Evolutionary conservation across 2,797 vertebrate genomes (phyloP).

Genomic region (Darevskia mixta): DNA sequence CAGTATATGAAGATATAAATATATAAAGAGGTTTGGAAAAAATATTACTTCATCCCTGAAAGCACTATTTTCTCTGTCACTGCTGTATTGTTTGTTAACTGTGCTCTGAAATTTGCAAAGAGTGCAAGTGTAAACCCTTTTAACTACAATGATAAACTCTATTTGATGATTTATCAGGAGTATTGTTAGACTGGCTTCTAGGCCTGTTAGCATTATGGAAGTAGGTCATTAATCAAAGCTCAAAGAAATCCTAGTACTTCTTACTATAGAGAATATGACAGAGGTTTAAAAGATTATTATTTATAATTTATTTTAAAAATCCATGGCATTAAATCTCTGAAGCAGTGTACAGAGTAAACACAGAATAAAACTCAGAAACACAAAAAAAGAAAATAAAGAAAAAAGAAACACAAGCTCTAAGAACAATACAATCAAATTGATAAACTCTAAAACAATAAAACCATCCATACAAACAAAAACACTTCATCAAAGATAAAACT

Average conservation of each 20-base stretch:
- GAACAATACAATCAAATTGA: no score
- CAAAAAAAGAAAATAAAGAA: no score
- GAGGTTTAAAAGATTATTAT: no score
- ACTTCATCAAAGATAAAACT: no score
- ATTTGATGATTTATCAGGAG: neutral
- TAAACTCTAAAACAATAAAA: no score
- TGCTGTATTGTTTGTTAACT: neutral
- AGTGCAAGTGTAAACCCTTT: neutral
- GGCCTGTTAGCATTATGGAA: neutral
- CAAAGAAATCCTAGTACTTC: neutral
- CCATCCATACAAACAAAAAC: no score
- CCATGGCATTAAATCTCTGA: no score
- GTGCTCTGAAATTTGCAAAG: neutral
- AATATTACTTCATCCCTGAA: neutral
- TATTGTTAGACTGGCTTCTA: neutral
- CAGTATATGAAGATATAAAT: neutral
- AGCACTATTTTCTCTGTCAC: neutral
- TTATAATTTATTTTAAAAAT: no score
- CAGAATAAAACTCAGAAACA: no score
- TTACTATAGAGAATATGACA: neutral
- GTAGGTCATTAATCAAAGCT: neutral
- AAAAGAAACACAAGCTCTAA: no score
- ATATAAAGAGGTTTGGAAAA: neutral
- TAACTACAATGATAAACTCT: neutral
- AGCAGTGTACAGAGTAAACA: no score